These are phyloP conservation scores for Phalanger gymnotis DNA, from an alignment of 2,797 vertebrate genomes.

Conservation along the genomic window DNA sequence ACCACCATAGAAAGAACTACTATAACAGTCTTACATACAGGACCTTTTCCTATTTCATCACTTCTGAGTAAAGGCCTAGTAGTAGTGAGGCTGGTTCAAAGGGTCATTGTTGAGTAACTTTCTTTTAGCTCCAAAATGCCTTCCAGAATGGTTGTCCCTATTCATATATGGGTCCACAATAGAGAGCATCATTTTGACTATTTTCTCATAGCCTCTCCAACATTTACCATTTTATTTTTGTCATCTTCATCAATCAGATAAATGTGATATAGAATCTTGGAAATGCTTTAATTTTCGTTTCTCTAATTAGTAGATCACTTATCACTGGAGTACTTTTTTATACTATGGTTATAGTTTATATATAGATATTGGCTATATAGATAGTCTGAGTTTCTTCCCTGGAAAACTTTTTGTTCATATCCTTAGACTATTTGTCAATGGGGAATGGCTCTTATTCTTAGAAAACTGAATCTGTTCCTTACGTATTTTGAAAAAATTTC, in stretches of 20 bases:
- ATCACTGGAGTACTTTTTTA: not conserved
- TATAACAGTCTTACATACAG: not conserved
- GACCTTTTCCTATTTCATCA: not conserved
- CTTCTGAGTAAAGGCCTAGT: not conserved
- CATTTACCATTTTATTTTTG: not conserved
- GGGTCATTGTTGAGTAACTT: not conserved
- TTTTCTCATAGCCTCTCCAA: not conserved
- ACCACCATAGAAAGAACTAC: not conserved
- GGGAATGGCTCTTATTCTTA: no score
- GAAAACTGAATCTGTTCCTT: no score
- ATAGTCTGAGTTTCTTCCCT: no score
- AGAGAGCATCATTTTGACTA: not conserved
- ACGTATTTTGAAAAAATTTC: no score
- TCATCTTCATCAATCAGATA: not conserved
- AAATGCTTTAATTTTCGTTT: not conserved
- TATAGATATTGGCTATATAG: no score
- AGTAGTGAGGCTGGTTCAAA: not conserved
- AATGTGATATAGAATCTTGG: not conserved
- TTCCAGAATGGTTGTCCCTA: not conserved
- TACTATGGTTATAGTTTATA: no score
- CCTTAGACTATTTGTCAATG: no score
- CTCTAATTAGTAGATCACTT: not conserved
- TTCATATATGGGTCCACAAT: not conserved
- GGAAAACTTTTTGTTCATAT: no score
- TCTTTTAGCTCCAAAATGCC: not conserved